Percentiles rank a stretch among this genome's conserved stretches.
phyloP scores from a whole-genome alignment of 2,888 invertebrate species.

The Cryptocheilus praepositus region DNA sequence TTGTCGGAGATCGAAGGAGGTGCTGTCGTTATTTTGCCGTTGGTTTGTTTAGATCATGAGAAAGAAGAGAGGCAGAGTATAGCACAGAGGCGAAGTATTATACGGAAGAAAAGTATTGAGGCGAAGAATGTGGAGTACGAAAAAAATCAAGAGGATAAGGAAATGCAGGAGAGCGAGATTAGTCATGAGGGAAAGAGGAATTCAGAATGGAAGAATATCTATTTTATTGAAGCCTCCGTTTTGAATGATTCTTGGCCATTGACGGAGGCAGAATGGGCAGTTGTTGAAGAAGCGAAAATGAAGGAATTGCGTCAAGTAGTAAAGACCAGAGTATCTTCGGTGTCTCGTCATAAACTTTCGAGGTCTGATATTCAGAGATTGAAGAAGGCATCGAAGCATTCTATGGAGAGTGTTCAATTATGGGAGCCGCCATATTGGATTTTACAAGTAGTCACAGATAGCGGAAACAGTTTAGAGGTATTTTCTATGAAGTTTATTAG shows the following conservation, averaged over 20 bases:
- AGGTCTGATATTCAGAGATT: conserved; percentile 5
- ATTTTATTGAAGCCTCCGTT: conserved; percentile 65
- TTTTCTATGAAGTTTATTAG: too few species aligned
- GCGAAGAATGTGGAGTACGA: neutral
- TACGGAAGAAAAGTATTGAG: neutral
- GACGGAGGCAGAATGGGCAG: conserved; percentile 69
- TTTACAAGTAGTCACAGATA: conserved; percentile 51
- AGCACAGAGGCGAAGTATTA: neutral
- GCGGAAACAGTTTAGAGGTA: conserved; percentile 41
- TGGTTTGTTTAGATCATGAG: conserved; percentile 25
- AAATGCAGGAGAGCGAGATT: neutral
- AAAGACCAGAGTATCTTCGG: conserved; percentile 14
- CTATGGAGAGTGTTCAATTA: conserved; percentile 12
- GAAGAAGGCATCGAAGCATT: conserved; percentile 24
- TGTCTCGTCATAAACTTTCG: conserved; percentile 8
- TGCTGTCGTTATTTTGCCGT: conserved; percentile 48
- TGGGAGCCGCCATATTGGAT: conserved; percentile 52
- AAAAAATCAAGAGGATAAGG: neutral
- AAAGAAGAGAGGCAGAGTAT: neutral
- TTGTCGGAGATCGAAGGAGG: conserved; percentile 42
- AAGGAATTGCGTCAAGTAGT: neutral
- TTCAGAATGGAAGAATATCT: conserved; percentile 16
- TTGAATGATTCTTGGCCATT: conserved; percentile 74
- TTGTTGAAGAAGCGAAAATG: conserved; percentile 56
- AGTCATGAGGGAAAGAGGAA: neutral